These are phyloP conservation scores for Mactra quadrangularis DNA, from an alignment of 1,140 invertebrate species.

Conservation along the genomic window DNA sequence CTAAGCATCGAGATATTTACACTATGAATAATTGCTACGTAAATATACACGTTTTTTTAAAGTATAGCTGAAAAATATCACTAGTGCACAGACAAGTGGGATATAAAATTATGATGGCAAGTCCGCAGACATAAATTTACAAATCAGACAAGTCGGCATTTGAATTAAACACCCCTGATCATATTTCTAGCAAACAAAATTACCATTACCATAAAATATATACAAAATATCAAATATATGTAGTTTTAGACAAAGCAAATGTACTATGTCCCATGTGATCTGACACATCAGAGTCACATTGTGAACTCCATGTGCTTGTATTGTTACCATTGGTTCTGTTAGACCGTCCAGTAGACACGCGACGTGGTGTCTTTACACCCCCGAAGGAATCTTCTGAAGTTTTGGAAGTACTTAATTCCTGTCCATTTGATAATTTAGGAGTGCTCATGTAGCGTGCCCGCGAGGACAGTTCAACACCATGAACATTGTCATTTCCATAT, in stretches of 20 bases:
- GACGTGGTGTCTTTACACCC: slow-evolving; percentile 23
- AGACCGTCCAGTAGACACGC: slow-evolving; percentile 2
- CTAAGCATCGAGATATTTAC: too few species aligned
- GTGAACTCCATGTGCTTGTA: slow-evolving; percentile 57
- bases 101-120: too few species aligned
- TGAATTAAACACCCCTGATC: too few species aligned
- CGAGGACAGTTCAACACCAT: slow-evolving; percentile 26
- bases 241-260: slow-evolving; percentile 46
- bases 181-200: too few species aligned
- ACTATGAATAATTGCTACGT: too few species aligned
- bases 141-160: too few species aligned
- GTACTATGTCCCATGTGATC: slow-evolving; percentile 4
- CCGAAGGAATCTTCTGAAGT: slow-evolving; percentile 25
- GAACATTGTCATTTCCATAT: slow-evolving; percentile 31
- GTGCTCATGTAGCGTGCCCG: slow-evolving; percentile 56
- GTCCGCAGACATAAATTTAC: too few species aligned
- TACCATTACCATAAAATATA: too few species aligned
- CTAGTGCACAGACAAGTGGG: too few species aligned
- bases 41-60: too few species aligned
- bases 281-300: slow-evolving; percentile 30
- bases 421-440: slow-evolving; percentile 44
- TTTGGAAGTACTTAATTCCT: slow-evolving; percentile 16
- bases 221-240: slow-evolving; percentile 51
- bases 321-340: slow-evolving; percentile 2
- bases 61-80: too few species aligned